Evolutionary conservation across 2,113 vertebrate genomes (phyloP), one percentile per base, ranked within the genome.

Genomic region (Cyanoliseus patagonus): DNA sequence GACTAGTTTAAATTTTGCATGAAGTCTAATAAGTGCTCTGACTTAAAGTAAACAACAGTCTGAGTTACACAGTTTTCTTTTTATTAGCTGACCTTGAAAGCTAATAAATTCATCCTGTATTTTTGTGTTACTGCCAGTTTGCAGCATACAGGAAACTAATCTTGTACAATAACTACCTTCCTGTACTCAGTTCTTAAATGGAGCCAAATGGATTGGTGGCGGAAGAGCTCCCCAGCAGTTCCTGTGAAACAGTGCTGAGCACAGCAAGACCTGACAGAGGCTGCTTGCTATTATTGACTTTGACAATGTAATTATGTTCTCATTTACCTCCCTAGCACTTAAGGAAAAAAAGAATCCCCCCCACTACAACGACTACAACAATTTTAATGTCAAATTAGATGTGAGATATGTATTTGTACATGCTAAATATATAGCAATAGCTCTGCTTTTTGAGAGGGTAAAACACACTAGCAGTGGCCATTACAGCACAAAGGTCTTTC

Each of bases 131-230:
- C 98, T 97, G 98, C 97, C 98, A 98, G 98, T 98, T 98, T 97
- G 81, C 87, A 97, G 97, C 95, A 97, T 92, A 97, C 98, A 98
- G 99, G 99, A 99, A 99, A 97, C 98, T 97, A 98, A 98, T 98
- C 96, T 97, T 92, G 97, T 98, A 98, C 98, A 98, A 99, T 97
- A 97, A 98, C 98, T 98, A 97, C 98, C 99, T 99, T 98, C 98
- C 98, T 98, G 98, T 98, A 97, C 98, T 98, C 96, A 86, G 95
- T 92, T 97, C 96, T 95, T 97, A 98, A 98, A 98, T 96, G 95
- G 97, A 98, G 97, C 97, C 98, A 98, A 98, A 98, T 98, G 98
- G 98, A 98, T 97, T 87, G 96, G 96, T 97, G 97, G 97, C 95
- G 93, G 97, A 98, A 97, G 93, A 73, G 55, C 97, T 97, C 80